These are phyloP conservation scores for Paracentrotus lividus DNA, from an alignment of 53 echinoderm and acorn worm species.

Conservation along the genomic window DNA sequence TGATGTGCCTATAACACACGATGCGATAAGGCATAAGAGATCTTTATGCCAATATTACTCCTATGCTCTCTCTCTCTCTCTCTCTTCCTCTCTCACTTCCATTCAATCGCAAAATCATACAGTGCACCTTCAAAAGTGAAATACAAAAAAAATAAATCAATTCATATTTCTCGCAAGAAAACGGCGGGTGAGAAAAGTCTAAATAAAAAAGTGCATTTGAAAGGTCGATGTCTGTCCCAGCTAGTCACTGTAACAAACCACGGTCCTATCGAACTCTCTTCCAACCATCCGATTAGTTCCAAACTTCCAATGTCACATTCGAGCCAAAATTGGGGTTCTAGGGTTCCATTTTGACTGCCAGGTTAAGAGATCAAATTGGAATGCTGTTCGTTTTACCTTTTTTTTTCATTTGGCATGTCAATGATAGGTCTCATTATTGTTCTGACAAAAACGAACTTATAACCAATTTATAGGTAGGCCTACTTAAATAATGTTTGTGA, in stretches of 20 bases:
- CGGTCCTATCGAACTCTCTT: background rate
- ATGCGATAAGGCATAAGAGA: slow-evolving; percentile 55
- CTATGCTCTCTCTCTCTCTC: slow-evolving; percentile 23
- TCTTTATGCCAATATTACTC: slow-evolving; percentile 66
- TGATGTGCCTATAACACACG: slow-evolving; percentile 77
- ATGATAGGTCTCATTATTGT: background rate
- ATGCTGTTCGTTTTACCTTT: slow-evolving; percentile 19
- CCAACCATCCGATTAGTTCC: background rate
- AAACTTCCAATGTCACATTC: slow-evolving; percentile 13
- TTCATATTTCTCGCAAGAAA: slow-evolving; percentile 64
- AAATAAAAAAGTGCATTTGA: slow-evolving; percentile 65
- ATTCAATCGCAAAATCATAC: slow-evolving; percentile 43
- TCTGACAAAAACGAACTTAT: background rate
- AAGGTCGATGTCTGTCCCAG: slow-evolving; percentile 48
- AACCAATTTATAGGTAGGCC: background rate
- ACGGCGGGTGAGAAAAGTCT: slow-evolving; percentile 52
- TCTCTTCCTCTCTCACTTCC: slow-evolving; percentile 30
- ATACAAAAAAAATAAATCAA: slow-evolving; percentile 57
- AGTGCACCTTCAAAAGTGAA: slow-evolving; percentile 38
- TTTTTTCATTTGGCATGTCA: background rate
- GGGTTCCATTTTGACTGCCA: background rate
- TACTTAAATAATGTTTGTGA: background rate
- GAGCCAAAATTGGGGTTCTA: background rate
- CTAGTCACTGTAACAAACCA: slow-evolving; percentile 64
- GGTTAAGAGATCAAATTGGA: background rate